Conservation (phyloP, 2,888 invertebrate genomes). For the Pristionchus exspectatus region DNA sequence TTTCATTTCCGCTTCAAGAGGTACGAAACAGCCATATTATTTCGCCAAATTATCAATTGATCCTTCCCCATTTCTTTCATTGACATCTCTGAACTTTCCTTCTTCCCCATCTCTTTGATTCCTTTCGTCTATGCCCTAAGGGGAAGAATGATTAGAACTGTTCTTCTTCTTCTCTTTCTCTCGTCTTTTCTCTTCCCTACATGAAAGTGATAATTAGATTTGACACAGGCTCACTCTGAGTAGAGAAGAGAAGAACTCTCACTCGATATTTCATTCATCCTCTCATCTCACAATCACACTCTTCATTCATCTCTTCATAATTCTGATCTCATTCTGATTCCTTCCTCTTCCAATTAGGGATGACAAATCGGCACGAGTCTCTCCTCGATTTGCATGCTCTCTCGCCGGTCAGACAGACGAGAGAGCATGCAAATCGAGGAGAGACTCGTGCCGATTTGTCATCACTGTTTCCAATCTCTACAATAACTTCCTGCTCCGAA, state of each 20-base stretch:
- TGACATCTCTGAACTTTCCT: background rate
- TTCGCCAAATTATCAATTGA: background rate
- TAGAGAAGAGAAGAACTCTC: background rate
- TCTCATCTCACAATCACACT: background rate
- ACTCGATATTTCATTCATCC: background rate
- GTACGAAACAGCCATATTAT: background rate
- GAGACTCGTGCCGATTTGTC: no score
- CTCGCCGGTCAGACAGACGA: no score
- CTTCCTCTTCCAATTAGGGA: background rate
- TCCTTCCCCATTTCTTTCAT: background rate
- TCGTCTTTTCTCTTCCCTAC: background rate
- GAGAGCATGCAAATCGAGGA: no score
- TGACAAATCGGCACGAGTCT: no score
- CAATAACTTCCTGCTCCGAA: background rate
- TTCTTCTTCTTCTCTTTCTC: background rate
- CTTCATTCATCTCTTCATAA: background rate
- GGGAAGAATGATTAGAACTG: background rate
- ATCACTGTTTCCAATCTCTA: no score
- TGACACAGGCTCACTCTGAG: background rate
- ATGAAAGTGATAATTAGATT: constrained; percentile 15
- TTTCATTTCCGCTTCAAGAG: background rate
- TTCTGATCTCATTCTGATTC: background rate
- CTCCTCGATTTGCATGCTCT: no score
- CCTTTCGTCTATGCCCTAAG: background rate
- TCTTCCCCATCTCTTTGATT: background rate